phyloP scores from a whole-genome alignment of 2,888 invertebrate genomes.

The Tupiocoris notatus region DNA sequence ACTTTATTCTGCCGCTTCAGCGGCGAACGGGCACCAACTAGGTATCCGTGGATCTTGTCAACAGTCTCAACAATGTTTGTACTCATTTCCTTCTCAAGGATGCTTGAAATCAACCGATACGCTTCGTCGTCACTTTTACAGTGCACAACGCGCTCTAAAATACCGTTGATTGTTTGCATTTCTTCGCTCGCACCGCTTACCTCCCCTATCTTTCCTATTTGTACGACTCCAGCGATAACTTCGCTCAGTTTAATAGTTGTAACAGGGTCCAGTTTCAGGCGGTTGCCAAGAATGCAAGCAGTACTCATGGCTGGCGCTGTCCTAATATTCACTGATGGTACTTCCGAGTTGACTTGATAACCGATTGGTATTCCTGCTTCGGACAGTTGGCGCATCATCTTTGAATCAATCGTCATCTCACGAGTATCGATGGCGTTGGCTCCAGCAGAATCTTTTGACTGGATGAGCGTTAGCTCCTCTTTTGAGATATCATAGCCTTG shows the following conservation, averaged over 20 bases:
- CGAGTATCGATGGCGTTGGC: constrained; percentile 58
- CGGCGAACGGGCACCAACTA: constrained; percentile 45
- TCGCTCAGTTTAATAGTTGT: constrained; percentile 56
- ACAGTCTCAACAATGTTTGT: constrained; percentile 45
- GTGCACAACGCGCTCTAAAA: constrained; percentile 52
- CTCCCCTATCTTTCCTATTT: constrained; percentile 43
- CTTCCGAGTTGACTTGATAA: constrained; percentile 62
- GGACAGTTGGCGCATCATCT: constrained; percentile 65
- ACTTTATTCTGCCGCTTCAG: constrained; percentile 54
- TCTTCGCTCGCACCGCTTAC: constrained; percentile 43
- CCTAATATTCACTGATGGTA: constrained; percentile 63
- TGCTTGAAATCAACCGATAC: constrained; percentile 60
- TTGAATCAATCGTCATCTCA: constrained; percentile 64
- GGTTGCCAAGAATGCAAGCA: constrained; percentile 51
- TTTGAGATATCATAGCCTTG: constrained; percentile 65
- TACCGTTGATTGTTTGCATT: constrained; percentile 45
- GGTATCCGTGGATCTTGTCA: constrained; percentile 47
- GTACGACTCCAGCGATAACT: constrained; percentile 53
- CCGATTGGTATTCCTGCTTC: constrained; percentile 70
- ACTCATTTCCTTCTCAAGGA: constrained; percentile 53
- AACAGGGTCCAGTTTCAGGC: constrained; percentile 54
- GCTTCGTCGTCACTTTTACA: constrained; percentile 58
- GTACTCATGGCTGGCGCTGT: constrained; percentile 53
- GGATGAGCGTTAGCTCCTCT: constrained; percentile 56
- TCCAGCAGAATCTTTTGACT: constrained; percentile 53